Base-by-base conservation (phyloP, 2,113 vertebrate species). In the Eleginops maclovinus region DNA sequence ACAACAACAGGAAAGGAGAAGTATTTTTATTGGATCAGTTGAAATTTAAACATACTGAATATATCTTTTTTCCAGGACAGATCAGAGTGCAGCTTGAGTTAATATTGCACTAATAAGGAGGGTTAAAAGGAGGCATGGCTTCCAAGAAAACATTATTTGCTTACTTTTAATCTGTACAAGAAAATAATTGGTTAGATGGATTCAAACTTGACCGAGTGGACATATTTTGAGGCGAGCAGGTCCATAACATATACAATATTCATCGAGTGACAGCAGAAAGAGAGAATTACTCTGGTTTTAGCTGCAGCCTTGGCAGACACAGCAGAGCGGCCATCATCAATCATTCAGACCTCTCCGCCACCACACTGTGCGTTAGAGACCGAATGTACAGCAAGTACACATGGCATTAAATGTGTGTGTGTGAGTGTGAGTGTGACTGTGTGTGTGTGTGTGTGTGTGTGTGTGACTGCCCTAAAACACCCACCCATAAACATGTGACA, bases 281-380 rank as follows among this genome's bases (percentile, higher is more conserved):
- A 79, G 69, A 86, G 77, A 87, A 79, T 71, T 89, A 90, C 78
- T 82, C 85, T 85, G 79, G 85, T 88, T 92, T 85, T 78, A 88
- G 85, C 84, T 85, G 79, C 85, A 87, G 85, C 76, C 71, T 84
- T 83, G 54, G 82, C 83, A 86, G 82, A 88, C 81, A 46, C 63
- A 83, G 77, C 61, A 83, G 81, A 77, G 63, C 72, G 81, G 72
- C 61, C 0, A 74, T 84, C 82, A 92, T 92, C 79, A 90, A 92
- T 91, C 87, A 91, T 92, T 91, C 82, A 92, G 68, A 89, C 83
- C 68, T 59, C 62, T 76, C 84, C 43, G 72, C 81, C 61, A 75
- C 71, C 86, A 83, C 60, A 81, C 79, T 76, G 72, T 67, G 77
- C 65, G 87, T 81, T 75, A 82, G 72, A 79, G 77, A 76, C 63